Percentiles rank a stretch among this genome's conserved stretches.
Evolutionary conservation across 2,888 invertebrate genomes (phyloP).

Genomic region (Ischnura elegans): DNA sequence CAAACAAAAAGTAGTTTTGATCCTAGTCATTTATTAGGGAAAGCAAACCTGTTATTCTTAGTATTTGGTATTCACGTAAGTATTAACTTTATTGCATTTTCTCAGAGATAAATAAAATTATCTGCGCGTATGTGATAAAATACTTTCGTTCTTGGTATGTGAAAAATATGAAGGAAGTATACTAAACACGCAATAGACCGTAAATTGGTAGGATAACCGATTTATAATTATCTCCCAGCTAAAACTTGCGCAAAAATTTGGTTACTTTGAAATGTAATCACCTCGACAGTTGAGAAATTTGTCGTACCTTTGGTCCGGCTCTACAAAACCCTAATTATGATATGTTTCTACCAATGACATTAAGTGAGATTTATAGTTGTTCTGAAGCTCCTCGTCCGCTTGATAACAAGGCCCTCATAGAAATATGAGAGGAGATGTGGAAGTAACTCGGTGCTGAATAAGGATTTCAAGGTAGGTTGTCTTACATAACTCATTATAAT

Average conservation of each 20-base stretch:
- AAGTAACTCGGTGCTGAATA: conserved; percentile 70
- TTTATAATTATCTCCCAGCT: no score
- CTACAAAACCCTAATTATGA: background rate
- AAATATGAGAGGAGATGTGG: conserved; percentile 68
- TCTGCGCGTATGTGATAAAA: no score
- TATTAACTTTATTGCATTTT: no score
- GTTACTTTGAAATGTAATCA: background rate
- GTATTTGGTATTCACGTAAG: no score
- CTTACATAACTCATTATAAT: conserved; percentile 70
- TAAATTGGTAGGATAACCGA: no score
- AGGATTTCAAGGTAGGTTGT: conserved; percentile 70
- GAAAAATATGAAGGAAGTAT: no score
- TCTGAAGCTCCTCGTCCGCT: conserved; percentile 5
- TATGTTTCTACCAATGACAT: conserved; percentile 33
- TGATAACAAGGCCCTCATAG: conserved; percentile 62
- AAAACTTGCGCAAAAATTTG: background rate
- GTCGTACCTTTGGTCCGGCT: background rate
- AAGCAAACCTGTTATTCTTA: no score
- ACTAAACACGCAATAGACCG: no score
- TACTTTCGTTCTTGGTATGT: no score
- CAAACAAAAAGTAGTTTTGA: no score
- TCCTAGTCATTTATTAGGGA: no score
- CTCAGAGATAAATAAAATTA: no score
- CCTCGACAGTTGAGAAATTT: background rate
- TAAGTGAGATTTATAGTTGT: conserved; percentile 4